Evolutionary conservation across 2,797 vertebrate species (phyloP).

Genomic region (Sciurus vulgaris): DNA sequence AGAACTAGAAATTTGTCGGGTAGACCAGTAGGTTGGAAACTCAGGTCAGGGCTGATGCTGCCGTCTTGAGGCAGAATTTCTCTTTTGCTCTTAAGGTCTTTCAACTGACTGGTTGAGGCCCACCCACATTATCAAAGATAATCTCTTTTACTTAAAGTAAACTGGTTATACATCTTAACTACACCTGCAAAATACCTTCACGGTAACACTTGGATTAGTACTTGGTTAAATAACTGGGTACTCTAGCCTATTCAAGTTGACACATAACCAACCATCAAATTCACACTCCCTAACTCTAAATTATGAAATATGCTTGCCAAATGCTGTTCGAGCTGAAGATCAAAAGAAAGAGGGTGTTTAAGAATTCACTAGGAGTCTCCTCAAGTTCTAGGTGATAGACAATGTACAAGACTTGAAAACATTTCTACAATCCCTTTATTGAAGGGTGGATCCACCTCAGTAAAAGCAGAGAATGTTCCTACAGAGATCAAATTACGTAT

Average conservation of each 20-base stretch:
- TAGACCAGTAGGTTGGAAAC: background rate
- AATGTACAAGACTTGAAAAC: background rate
- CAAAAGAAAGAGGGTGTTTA: background rate
- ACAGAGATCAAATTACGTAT: background rate
- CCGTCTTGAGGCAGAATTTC: background rate
- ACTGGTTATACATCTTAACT: background rate
- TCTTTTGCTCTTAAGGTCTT: background rate
- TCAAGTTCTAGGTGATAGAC: background rate
- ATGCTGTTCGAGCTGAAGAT: background rate
- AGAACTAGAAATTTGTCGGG: background rate
- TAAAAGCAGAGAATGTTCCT: background rate
- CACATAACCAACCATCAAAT: background rate
- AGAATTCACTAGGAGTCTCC: background rate
- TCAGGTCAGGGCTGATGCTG: background rate
- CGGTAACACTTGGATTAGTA: background rate
- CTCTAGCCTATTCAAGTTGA: background rate
- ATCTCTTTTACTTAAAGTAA: slow-evolving; percentile 43
- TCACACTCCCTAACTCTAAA: background rate
- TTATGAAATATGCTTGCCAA: slow-evolving; percentile 2
- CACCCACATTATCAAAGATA: background rate
- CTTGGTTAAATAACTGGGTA: background rate
- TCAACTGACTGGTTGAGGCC: background rate
- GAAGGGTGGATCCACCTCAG: background rate
- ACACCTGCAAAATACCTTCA: background rate
- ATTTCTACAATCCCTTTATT: background rate